These are phyloP conservation scores for Fulmarus glacialis DNA, from an alignment of 2,113 vertebrate genomes.

Conservation along the genomic window DNA sequence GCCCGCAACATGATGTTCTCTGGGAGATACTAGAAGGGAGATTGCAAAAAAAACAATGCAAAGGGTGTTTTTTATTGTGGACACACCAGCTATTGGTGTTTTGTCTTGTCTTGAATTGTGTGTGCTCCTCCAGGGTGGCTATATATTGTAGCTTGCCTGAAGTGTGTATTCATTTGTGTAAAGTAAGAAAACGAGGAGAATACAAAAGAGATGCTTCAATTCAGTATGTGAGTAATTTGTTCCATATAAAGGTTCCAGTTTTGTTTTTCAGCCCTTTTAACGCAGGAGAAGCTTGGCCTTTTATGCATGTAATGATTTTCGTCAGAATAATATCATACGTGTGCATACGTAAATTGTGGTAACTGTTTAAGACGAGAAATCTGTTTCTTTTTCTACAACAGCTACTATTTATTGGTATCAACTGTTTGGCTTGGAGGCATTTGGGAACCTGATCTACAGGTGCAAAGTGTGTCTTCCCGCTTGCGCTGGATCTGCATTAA, in stretches of 20 bases:
- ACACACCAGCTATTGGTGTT: not conserved
- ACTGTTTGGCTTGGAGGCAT: not conserved
- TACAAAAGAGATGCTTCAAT: not conserved
- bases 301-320: not conserved
- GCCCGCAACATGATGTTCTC: not conserved
- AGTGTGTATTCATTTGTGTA: not conserved
- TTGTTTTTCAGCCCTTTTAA: not conserved
- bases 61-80: not conserved
- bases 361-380: not conserved
- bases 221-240: not conserved
- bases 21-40: not conserved
- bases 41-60: not conserved
- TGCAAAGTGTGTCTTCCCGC: not conserved
- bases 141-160: not conserved
- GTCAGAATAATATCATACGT: not conserved
- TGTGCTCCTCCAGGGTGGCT: not conserved
- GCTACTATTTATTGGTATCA: not conserved
- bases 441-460: not conserved
- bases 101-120: not conserved
- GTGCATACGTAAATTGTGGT: not conserved
- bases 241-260: not conserved
- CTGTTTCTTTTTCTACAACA: not conserved
- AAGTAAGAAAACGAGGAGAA: not conserved
- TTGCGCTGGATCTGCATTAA: not conserved
- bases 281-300: not conserved